Conservation (phyloP, 92 coral and sea anemone genomes). For the Parazoanthus swiftii region DNA sequence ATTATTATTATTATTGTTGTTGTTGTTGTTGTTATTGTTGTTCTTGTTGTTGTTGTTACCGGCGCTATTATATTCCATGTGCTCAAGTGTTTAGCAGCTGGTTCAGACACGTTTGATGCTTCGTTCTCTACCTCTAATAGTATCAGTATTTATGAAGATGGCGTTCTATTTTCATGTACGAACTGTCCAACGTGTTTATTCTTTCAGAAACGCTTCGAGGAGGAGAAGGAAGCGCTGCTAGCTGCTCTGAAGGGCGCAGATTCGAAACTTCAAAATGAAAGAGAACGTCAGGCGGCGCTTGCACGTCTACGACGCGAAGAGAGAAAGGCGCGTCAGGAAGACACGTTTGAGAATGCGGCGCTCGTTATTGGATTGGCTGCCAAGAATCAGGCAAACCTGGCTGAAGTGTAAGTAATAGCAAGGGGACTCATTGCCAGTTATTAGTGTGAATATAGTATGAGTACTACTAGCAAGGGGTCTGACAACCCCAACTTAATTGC, state of each 20-base stretch:
- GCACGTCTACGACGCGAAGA: slow-evolving; percentile 89
- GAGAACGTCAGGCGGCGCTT: slow-evolving; percentile 90
- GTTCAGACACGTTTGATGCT: too few relatives aligned
- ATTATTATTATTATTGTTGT: too few relatives aligned
- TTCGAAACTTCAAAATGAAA: slow-evolving; percentile 71
- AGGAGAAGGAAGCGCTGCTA: slow-evolving; percentile 79
- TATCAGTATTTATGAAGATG: too few relatives aligned
- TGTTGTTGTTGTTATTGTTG: too few relatives aligned
- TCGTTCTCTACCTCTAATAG: too few relatives aligned
- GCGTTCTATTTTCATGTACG: neutral
- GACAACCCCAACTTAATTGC: too few relatives aligned
- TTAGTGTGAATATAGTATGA: too few relatives aligned
- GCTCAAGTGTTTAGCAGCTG: too few relatives aligned
- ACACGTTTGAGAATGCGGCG: slow-evolving; percentile 86
- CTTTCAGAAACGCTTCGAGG: slow-evolving; percentile 81
- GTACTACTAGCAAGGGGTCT: too few relatives aligned
- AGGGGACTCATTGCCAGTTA: too few relatives aligned
- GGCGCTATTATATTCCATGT: too few relatives aligned
- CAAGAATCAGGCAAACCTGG: slow-evolving; percentile 85
- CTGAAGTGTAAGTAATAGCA: slow-evolving; percentile 65
- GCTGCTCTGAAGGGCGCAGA: slow-evolving; percentile 81
- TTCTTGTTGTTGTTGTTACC: too few relatives aligned
- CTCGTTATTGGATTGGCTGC: slow-evolving; percentile 91
- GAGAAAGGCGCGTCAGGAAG: slow-evolving; percentile 92
- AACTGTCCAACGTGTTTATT: neutral